Evolutionary conservation across 2,888 invertebrate species (phyloP), one percentile per base, ranked within the genome.

Genomic region (Sesia bembeciformis): DNA sequence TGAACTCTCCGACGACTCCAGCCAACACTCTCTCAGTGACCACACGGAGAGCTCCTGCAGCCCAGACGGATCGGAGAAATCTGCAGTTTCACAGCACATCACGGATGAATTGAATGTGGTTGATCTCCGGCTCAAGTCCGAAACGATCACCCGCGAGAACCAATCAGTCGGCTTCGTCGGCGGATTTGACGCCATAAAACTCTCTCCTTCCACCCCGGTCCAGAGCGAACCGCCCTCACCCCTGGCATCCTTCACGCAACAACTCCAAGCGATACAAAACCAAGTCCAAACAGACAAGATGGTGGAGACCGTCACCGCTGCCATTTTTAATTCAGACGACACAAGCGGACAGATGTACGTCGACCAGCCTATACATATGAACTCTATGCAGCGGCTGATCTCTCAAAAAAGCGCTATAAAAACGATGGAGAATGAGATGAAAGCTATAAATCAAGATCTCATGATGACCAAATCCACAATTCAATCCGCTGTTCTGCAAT

Each of bases 41-140:
- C 75, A 70, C 62, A 65, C 71, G 53, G 86, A 85, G 54, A 61
- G 70, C 42, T 72, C 83, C 53, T 74, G 78, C 66, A 76, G 75
- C 51, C 68, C 75, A 40, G 80, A 79, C 52, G 78, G 74, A 3
- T 65, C 74, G 49, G 69, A 75, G 54, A 51, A 59, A 60, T 46
- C 66, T 61, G 63, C 70, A 67, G 58, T 68, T 61, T 59, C 60
- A 56, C n/a, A 64, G 64, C 56, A 49, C 56, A 55, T 60, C 67
- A 54, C 72, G 8, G 85, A 85, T 52, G 86, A 90, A n/a, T 77
- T 91, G 52, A 85, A 83, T 60, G 93, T 91, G n/a, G 93, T 94
- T 56, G 94, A 94, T 80, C 87, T 94, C 51, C 83, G 93, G 39
- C 93, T 93, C 85, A 94, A 95, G 70, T 89, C 93, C 50, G 91